Conservation (phyloP, 2,797 vertebrate species). For the Peromyscus nudipes region DNA sequence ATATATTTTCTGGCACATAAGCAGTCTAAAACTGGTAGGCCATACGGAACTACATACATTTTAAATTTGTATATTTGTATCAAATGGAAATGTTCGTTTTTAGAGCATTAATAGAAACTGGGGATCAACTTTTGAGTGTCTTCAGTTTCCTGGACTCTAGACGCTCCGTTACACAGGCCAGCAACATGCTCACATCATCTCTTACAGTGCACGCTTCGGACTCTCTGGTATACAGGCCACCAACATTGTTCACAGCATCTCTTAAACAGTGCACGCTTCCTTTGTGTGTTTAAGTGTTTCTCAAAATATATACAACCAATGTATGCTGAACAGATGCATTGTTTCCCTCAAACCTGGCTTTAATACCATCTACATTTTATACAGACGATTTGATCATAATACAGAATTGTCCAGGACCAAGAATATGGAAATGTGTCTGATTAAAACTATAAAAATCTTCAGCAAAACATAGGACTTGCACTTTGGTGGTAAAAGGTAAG, state of each 20-base stretch:
- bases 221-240: constrained; percentile 53
- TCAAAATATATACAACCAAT: constrained; percentile 74
- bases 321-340: constrained; percentile 43
- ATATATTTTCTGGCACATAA: constrained; percentile 89
- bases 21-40: constrained; percentile 88
- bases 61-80: constrained; percentile 88
- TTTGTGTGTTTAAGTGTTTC: constrained; percentile 74
- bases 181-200: constrained; percentile 47
- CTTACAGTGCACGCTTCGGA: background rate
- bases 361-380: constrained; percentile 67
- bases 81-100: constrained; percentile 85
- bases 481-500: constrained; percentile 52
- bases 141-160: constrained; percentile 79
- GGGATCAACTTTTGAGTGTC: constrained; percentile 73
- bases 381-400: constrained; percentile 66
- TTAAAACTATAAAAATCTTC: constrained; percentile 64
- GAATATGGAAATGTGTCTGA: constrained; percentile 70
- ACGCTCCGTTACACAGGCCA: constrained; percentile 61
- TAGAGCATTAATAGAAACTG: constrained; percentile 76
- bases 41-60: constrained; percentile 87
- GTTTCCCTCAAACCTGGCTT: constrained; percentile 76
- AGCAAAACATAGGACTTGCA: constrained; percentile 67
- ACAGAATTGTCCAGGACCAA: constrained; percentile 76
- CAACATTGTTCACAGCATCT: constrained; percentile 49
- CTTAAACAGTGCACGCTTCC: constrained; percentile 67